Conservation (phyloP, 2,113 vertebrate species). For the Carassius gibelio region DNA sequence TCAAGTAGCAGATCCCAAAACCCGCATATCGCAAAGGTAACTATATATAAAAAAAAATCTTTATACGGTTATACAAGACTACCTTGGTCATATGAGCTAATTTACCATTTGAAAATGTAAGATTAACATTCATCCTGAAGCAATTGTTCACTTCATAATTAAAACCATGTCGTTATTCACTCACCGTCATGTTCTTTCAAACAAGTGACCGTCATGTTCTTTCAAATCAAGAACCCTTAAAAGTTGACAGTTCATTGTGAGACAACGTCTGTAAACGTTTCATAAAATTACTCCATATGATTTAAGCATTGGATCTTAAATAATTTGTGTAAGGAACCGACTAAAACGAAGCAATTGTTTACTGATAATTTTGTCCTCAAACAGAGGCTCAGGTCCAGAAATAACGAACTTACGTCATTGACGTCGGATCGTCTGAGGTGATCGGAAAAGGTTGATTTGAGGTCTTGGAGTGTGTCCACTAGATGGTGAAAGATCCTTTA, state of each 20-base stretch:
- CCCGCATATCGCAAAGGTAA: neutral
- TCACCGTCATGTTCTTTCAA: too few species aligned
- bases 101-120: neutral
- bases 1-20: neutral
- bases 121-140: neutral
- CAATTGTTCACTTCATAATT: neutral
- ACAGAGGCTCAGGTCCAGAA: neutral
- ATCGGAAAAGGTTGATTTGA: neutral
- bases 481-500: slow-evolving; percentile 31
- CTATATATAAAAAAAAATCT: neutral
- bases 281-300: neutral
- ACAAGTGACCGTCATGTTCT: too few species aligned
- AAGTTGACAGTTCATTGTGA: too few species aligned
- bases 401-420: neutral
- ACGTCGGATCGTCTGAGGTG: too few species aligned
- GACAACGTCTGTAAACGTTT: neutral
- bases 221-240: too few species aligned
- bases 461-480: slow-evolving; percentile 12
- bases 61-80: neutral
- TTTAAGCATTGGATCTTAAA: neutral
- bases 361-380: neutral
- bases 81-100: neutral
- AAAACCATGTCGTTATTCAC: too few species aligned
- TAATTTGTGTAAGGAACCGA: neutral
- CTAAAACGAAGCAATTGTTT: neutral